A percentile compares a stretch with the other conserved stretches of the same genome.
phyloP scores from a whole-genome alignment of 2,797 vertebrate genomes.

The Clarias fuscus region DNA sequence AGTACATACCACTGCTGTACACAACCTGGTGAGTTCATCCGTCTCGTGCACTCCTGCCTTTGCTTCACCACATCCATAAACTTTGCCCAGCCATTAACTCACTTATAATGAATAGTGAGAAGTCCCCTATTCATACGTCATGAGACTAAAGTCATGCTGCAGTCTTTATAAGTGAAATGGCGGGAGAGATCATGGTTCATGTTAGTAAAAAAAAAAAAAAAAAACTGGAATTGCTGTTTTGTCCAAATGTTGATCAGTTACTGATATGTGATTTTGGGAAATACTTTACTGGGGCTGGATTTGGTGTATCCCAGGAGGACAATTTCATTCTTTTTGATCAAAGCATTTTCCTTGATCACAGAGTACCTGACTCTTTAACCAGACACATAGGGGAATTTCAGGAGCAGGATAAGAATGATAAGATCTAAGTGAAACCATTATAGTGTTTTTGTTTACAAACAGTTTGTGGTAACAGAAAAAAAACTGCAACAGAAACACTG shows the following conservation, averaged over 20 bases:
- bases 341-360: not conserved
- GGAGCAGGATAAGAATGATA: not conserved
- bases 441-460: not conserved
- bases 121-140: not conserved
- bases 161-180: not conserved
- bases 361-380: slow-evolving; percentile 4
- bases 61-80: not conserved
- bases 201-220: not conserved
- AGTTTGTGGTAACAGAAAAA: not conserved
- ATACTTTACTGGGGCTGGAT: not conserved
- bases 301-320: not conserved
- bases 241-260: not conserved
- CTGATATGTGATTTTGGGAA: not conserved
- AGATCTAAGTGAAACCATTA: not conserved
- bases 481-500: not conserved
- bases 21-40: not conserved
- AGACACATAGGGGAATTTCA: not conserved
- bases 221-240: not conserved
- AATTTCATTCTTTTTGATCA: not conserved
- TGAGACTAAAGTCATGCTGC: not conserved
- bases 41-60: not conserved
- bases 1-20: not conserved
- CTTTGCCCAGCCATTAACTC: not conserved
- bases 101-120: not conserved
- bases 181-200: not conserved